These are phyloP conservation scores for Andrena chrysosceles DNA, from an alignment of 2,888 invertebrate species.

Conservation along the genomic window DNA sequence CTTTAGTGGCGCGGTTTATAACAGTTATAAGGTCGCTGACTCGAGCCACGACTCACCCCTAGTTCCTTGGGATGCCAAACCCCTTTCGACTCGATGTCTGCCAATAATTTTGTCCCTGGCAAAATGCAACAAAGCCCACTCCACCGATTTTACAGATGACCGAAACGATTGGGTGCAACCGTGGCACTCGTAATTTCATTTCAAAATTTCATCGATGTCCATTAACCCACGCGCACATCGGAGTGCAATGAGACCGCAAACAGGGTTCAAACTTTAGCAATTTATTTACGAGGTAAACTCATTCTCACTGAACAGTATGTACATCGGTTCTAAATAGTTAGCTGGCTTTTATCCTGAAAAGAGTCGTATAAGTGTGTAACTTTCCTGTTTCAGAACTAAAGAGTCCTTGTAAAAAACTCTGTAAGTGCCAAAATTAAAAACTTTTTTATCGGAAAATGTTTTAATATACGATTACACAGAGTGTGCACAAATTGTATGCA, in stretches of 20 bases:
- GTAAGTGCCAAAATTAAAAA: too few species aligned
- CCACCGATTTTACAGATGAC: slow-evolving; percentile 52
- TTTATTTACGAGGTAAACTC: slow-evolving; percentile 68
- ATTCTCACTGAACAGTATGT: slow-evolving; percentile 53
- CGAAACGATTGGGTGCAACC: slow-evolving; percentile 58
- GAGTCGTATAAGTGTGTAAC: too few species aligned
- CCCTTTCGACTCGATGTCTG: slow-evolving; percentile 21
- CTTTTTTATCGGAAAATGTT: too few species aligned
- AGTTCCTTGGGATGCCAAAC: slow-evolving; percentile 44
- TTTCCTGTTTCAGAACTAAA: too few species aligned
- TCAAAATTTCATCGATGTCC: slow-evolving; percentile 71
- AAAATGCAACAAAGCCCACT: slow-evolving; percentile 36
- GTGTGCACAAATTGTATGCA: too few species aligned
- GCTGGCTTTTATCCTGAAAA: too few species aligned
- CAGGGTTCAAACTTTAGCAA: slow-evolving; percentile 68
- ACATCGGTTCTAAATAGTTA: slow-evolving; percentile 24
- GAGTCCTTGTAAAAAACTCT: too few species aligned
- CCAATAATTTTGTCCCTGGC: slow-evolving; percentile 43
- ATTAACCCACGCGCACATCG: slow-evolving; percentile 67
- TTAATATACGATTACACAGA: too few species aligned
- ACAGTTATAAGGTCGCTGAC: slow-evolving; percentile 36
- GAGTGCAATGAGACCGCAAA: slow-evolving; percentile 62
- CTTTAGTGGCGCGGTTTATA: slow-evolving; percentile 19
- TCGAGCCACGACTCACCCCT: slow-evolving; percentile 10
- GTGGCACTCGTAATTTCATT: slow-evolving; percentile 66